Evolutionary conservation across 1,140 invertebrate species (phyloP), one percentile per base, ranked within the genome.

Genomic region (Cydia splendana): DNA sequence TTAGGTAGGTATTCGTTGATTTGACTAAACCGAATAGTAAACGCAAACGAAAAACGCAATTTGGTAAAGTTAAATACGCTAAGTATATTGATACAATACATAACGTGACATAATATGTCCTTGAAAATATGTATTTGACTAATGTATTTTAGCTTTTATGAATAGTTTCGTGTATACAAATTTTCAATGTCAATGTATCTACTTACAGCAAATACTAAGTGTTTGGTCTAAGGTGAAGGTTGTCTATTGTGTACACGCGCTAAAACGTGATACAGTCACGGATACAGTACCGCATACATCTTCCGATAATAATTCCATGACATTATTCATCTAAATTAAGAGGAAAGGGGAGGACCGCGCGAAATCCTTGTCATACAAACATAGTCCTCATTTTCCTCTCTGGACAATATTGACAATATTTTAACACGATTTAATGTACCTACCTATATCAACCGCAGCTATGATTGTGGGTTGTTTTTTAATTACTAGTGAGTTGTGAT

Each of bases 171-270:
- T 24, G 24, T 24, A 18, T 18, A 71, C n/a, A 71, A 71, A 18
- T 38, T 18, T 20, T 71, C 38, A 45, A 71, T 45, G 67, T 71
- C 67, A 71, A 62, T 62, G 67, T 71, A 18, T 1, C 4, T 71
- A n/a, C n/a, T n/a, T n/a, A 38, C 30, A 34, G 65, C 28, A 67
- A 34, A 34, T 38, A 67, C 13, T 10, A 6, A 6, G 30, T 71
- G 34, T 45, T 69, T 69, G 15, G 18, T 71, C n/a, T 71, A 18
- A 18, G 67, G 34, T 71, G 67, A 45, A 71, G 67, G 67, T 38
- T 42, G 34, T 42, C 7, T 38, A 6, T 18, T 20, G 30, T 18
- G 13, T 62, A 20, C 7, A 18, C 51, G 51, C 9, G 13, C 13
- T 48, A 48, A 13, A 48, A 48, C 12, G 12, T 15, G 7, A 48